phyloP scores from a whole-genome alignment of 2,113 vertebrate species.

The Nansenia antarctica region DNA sequence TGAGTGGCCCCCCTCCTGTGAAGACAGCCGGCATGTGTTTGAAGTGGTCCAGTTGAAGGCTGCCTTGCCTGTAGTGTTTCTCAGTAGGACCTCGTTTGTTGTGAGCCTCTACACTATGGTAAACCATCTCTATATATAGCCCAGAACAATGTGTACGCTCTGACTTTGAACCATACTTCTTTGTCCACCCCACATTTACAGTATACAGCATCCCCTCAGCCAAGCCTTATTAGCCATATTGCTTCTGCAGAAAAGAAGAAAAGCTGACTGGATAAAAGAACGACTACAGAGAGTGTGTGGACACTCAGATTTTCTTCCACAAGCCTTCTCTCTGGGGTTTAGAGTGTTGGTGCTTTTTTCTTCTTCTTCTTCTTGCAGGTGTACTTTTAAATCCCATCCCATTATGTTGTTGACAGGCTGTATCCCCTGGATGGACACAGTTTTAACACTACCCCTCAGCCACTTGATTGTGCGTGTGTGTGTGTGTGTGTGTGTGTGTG shows the following conservation, averaged over 20 bases:
- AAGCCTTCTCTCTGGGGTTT: slow-evolving; percentile 11
- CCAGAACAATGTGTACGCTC: slow-evolving; percentile 40
- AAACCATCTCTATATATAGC: slow-evolving; percentile 40
- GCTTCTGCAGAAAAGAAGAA: slow-evolving; percentile 15
- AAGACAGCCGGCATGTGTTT: background rate
- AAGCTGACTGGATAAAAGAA: slow-evolving; percentile 53
- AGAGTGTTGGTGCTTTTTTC: background rate
- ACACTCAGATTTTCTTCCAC: slow-evolving; percentile 39
- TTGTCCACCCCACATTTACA: slow-evolving; percentile 36
- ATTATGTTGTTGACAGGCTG: slow-evolving; percentile 66
- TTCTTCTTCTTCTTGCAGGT: slow-evolving; percentile 27
- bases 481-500: no score
- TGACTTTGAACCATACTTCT: slow-evolving; percentile 51
- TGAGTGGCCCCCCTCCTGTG: background rate
- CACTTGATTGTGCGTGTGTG: slow-evolving; percentile 14
- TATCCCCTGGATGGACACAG: slow-evolving; percentile 54
- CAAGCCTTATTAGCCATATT: slow-evolving; percentile 41
- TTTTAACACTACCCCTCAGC: slow-evolving; percentile 17
- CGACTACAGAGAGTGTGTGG: slow-evolving; percentile 38
- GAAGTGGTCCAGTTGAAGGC: slow-evolving; percentile 5
- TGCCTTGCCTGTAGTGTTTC: background rate
- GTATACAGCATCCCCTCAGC: slow-evolving; percentile 31
- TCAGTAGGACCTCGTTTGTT: slow-evolving; percentile 22
- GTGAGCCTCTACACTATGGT: slow-evolving; percentile 29
- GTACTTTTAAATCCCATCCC: slow-evolving; percentile 50